phyloP scores from a whole-genome alignment of 2,113 vertebrate genomes.

The Paratilapia polleni region DNA sequence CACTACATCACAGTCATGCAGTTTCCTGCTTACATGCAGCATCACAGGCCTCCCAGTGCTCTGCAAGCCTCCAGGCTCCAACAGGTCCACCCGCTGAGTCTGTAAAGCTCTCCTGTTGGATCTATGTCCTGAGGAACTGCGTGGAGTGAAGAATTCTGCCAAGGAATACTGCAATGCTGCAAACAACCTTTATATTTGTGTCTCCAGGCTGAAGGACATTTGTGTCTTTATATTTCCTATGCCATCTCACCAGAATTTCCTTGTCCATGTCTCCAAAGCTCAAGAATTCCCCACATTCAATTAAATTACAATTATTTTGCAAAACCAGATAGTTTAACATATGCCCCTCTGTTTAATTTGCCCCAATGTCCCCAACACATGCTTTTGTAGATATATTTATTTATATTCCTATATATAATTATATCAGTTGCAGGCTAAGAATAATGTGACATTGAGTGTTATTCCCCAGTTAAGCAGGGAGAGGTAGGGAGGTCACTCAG shows the following conservation, averaged over 20 bases:
- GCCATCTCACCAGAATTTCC: constrained; percentile 55
- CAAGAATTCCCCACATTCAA: constrained; percentile 49
- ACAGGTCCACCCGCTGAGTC: constrained; percentile 40
- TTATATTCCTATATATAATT: constrained; percentile 62
- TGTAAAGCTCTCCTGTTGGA: constrained; percentile 46
- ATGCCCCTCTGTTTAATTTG: constrained; percentile 52
- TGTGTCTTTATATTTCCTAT: constrained; percentile 20
- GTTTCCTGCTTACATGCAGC: constrained; percentile 5
- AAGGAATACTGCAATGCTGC: background rate
- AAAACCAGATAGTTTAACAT: constrained; percentile 60
- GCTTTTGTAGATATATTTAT: constrained; percentile 58
- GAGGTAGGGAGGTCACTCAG: constrained; percentile 66
- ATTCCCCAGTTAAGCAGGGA: constrained; percentile 55
- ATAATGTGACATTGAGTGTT: constrained; percentile 76
- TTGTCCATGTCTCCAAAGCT: constrained; percentile 47
- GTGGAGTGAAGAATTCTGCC: background rate
- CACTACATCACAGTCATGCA: constrained; percentile 50
- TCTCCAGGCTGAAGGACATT: constrained; percentile 53
- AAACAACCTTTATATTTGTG: background rate
- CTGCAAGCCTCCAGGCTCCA: constrained; percentile 22
- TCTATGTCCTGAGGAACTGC: constrained; percentile 10
- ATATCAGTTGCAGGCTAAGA: constrained; percentile 59
- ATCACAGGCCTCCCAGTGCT: constrained; percentile 59
- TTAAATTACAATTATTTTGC: constrained; percentile 67
- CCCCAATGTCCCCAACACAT: constrained; percentile 50